A percentile compares a stretch with the other conserved stretches of the same genome.
These are phyloP conservation scores for Drosophila borealis DNA, from an alignment of 2,888 invertebrate genomes.

Conservation along the genomic window DNA sequence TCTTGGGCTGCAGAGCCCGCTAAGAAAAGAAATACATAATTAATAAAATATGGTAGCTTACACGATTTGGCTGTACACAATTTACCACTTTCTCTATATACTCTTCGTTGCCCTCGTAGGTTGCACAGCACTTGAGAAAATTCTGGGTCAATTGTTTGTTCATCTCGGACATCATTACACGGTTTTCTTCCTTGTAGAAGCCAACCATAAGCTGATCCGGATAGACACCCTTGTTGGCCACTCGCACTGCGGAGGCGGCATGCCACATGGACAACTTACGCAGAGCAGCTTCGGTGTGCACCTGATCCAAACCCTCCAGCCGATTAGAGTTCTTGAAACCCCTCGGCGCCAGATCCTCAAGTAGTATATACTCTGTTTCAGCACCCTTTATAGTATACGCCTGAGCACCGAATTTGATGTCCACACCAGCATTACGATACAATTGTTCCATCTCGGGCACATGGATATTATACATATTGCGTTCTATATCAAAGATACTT, in stretches of 20 bases:
- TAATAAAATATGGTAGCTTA: too few relatives aligned
- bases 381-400: slow-evolving; percentile 57
- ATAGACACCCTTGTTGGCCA: slow-evolving; percentile 59
- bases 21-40: background rate
- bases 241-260: slow-evolving; percentile 75
- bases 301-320: slow-evolving; percentile 71
- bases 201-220: slow-evolving; percentile 26
- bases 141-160: slow-evolving; percentile 12
- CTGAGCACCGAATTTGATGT: slow-evolving; percentile 67
- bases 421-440: slow-evolving; percentile 64
- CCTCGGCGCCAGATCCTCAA: slow-evolving; percentile 72
- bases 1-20: slow-evolving; percentile 40
- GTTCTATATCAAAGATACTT: slow-evolving; percentile 70
- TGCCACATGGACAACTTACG: slow-evolving; percentile 78
- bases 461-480: slow-evolving; percentile 68
- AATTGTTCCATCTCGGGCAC: slow-evolving; percentile 77
- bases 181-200: slow-evolving; percentile 42
- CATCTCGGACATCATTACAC: slow-evolving; percentile 30
- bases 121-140: slow-evolving; percentile 44
- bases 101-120: slow-evolving; percentile 47
- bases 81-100: slow-evolving; percentile 69
- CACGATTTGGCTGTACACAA: background rate
- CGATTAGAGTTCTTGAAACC: slow-evolving; percentile 76
- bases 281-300: slow-evolving; percentile 68
- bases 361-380: slow-evolving; percentile 50